Conservation (phyloP, 1,140 invertebrate genomes). For the Musca vetustissima region DNA sequence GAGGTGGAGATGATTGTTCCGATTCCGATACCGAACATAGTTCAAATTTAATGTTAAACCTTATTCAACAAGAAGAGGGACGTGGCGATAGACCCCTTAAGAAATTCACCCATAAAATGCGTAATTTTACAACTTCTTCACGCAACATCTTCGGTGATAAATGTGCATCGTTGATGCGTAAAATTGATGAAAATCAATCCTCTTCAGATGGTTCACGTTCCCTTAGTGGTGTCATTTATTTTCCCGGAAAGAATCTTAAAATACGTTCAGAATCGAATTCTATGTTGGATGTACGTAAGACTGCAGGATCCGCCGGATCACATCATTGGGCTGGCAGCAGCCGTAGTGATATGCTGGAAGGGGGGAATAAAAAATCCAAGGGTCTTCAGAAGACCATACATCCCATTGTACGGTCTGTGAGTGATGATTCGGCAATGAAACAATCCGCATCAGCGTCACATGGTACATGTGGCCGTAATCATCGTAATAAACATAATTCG, state of each 20-base stretch:
- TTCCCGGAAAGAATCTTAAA: constrained; percentile 1
- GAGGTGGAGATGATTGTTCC: constrained; percentile 29
- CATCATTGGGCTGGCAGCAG: background rate
- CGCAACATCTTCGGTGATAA: constrained; percentile 60
- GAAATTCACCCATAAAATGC: constrained; percentile 59
- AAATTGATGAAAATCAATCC: constrained; percentile 29
- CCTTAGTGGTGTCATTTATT: constrained; percentile 17
- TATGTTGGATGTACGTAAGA: constrained; percentile 17
- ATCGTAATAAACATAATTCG: too few relatives aligned
- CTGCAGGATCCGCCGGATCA: too few relatives aligned
- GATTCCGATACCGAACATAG: constrained; percentile 40
- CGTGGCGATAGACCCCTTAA: constrained; percentile 57
- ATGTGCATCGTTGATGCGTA: constrained; percentile 56
- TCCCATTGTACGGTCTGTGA: constrained; percentile 59
- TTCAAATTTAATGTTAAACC: constrained; percentile 42
- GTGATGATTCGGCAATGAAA: constrained; percentile 56
- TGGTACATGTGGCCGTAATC: constrained; percentile 21
- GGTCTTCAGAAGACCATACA: constrained; percentile 9
- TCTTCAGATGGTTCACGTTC: constrained; percentile 29
- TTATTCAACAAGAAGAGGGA: constrained; percentile 62
- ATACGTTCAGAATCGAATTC: constrained; percentile 13
- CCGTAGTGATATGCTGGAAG: background rate
- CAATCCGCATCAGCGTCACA: constrained; percentile 16
- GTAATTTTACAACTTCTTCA: constrained; percentile 60
- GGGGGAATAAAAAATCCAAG: background rate